Evolutionary conservation across 2,888 invertebrate species (phyloP).

Genomic region (Lucinisca nassula): DNA sequence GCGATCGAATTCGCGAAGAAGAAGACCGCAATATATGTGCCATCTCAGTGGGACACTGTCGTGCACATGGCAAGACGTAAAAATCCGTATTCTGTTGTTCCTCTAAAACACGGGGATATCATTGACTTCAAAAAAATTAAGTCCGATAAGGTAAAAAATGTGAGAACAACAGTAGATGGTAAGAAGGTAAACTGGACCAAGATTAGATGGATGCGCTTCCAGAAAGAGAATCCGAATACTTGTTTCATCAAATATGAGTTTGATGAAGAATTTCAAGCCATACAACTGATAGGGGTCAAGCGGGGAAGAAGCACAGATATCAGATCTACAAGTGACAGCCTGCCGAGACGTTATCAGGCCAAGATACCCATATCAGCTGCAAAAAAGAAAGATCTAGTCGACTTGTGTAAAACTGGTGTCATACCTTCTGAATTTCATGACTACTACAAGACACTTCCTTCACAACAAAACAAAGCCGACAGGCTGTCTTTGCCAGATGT

Average conservation of each 20-base stretch:
- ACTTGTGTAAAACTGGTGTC: constrained; percentile 8
- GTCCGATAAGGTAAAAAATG: not conserved
- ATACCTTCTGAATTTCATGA: constrained; percentile 16
- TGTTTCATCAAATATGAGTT: constrained; percentile 22
- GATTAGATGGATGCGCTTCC: constrained; percentile 22
- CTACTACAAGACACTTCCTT: not conserved
- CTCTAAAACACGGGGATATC: constrained; percentile 30
- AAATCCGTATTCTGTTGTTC: constrained; percentile 37
- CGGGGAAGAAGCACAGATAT: not conserved
- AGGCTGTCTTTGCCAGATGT: not conserved
- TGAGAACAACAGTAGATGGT: not conserved
- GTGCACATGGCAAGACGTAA: constrained; percentile 32
- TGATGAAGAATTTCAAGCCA: constrained; percentile 6
- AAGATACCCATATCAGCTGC: constrained; percentile 3
- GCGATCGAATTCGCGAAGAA: constrained; percentile 46
- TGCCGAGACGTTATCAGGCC: not conserved
- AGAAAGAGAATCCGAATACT: not conserved
- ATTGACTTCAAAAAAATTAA: constrained; percentile 14
- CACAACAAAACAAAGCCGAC: not conserved
- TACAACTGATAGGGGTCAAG: not conserved
- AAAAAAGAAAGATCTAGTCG: constrained; percentile 10
- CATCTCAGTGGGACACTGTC: constrained; percentile 54
- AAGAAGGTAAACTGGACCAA: constrained; percentile 23
- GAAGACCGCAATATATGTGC: constrained; percentile 47
- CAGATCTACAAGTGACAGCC: not conserved